These are phyloP conservation scores for Drosophila seguyi DNA, from an alignment of 1,140 invertebrate species.

Conservation along the genomic window DNA sequence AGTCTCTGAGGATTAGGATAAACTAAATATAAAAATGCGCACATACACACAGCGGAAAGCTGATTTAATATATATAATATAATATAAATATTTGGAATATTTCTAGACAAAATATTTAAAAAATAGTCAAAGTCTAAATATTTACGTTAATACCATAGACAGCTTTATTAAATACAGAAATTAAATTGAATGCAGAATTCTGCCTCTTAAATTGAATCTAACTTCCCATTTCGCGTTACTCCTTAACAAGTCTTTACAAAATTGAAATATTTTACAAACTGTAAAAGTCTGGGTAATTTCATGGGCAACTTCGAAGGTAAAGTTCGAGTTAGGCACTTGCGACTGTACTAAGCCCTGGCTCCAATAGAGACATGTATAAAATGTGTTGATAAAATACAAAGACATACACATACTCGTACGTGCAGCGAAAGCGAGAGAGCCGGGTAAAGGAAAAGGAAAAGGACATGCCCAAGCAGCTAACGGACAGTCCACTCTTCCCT, in stretches of 20 bases:
- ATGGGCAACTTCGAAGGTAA: background rate
- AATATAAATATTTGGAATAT: no score
- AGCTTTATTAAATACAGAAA: no score
- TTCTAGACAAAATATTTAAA: no score
- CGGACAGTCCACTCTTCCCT: constrained; percentile 66
- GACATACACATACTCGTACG: constrained; percentile 15
- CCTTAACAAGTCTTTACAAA: background rate
- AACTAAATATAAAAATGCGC: background rate
- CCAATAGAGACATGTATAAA: constrained; percentile 63
- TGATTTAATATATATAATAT: no score
- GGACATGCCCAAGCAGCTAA: constrained; percentile 77
- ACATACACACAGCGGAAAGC: background rate
- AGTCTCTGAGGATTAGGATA: background rate
- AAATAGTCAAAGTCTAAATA: no score
- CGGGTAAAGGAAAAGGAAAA: constrained; percentile 47
- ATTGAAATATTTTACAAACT: background rate
- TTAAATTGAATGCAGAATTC: no score
- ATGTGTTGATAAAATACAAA: constrained; percentile 62
- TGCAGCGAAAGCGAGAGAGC: constrained; percentile 21
- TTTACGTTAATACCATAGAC: no score
- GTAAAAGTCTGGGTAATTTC: background rate
- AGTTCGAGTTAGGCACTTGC: background rate
- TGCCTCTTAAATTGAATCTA: no score
- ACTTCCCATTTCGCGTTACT: background rate
- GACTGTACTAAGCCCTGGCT: constrained; percentile 28